Evolutionary conservation across 2,113 vertebrate species (phyloP).

Genomic region (Epinephelus moara): DNA sequence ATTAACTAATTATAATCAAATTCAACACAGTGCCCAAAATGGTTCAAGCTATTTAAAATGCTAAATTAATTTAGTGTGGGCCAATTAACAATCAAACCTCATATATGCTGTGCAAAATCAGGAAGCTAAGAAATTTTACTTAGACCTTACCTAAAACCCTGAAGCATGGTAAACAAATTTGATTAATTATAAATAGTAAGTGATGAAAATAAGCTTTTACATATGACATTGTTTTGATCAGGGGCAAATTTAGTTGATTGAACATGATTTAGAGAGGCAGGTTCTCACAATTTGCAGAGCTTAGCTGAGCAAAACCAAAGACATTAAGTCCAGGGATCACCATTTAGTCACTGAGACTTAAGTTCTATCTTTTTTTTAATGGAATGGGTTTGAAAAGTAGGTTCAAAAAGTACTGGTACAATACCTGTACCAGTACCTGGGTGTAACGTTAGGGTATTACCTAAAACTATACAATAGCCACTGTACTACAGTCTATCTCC

Average conservation of each 20-base stretch:
- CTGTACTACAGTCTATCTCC: background rate
- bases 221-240: background rate
- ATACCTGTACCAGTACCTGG: background rate
- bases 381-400: background rate
- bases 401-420: background rate
- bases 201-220: background rate
- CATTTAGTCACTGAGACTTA: background rate
- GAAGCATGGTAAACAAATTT: background rate
- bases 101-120: background rate
- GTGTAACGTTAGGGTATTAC: background rate
- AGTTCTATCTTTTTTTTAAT: background rate
- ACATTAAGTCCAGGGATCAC: background rate
- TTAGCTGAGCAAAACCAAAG: background rate
- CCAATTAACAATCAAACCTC: background rate
- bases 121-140: background rate
- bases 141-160: background rate
- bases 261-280: background rate
- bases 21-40: background rate
- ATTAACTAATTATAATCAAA: constrained; percentile 2
- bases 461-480: background rate
- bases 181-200: background rate
- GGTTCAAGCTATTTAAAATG: constrained; percentile 11
- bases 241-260: background rate
- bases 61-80: background rate
- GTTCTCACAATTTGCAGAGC: background rate